Base-by-base conservation (phyloP, 1,140 invertebrate species). In the Proales similis region DNA sequence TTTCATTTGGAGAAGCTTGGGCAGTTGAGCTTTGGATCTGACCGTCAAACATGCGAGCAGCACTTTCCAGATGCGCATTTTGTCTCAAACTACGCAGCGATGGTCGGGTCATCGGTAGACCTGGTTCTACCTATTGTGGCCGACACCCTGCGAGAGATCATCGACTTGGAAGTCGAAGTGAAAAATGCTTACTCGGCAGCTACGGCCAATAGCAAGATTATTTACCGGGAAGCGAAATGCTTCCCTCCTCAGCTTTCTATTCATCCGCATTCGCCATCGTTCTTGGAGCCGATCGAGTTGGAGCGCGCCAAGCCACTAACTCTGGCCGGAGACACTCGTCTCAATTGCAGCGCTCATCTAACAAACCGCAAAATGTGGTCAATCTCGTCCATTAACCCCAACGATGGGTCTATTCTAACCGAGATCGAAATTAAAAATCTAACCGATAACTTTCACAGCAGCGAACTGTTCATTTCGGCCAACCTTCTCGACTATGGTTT, bases 391-490 rank as follows among this genome's bases (percentile, higher is more conserved):
- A 12, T 57, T 3, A 24, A 57, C 29, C 30, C 36, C 27, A 57
- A 39, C 32, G 51, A 42, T 22, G 19, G 27, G 9, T 7, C 4
- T 19, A 26, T 29, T 14, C 4, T 9, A 27, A n/a, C n/a, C n/a
- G 9, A 57, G 20, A 43, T 57, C 3, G 22, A 11, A 1, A 42
- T 57, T 32, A 24, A 7, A n/a, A 57, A 57, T 39, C 51, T 42
- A 24, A 57, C 51, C n/a, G 39, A 36, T 17, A 57, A 29, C 20
- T 57, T 57, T n/a, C n/a, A n/a, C n/a, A n/a, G n/a, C 4, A 26
- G 12, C 45, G 51, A 57, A 30, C 38, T 57, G 20, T 36, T 57
- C 7, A 57, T 57, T 42, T 42, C 51, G n/a, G 39, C 51, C 19
- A 57, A 57, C 22, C 6, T 2, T 42, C 9, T 57, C 19, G 11